Conservation (phyloP, 1,140 invertebrate species). For the Andricus grossulariae region DNA sequence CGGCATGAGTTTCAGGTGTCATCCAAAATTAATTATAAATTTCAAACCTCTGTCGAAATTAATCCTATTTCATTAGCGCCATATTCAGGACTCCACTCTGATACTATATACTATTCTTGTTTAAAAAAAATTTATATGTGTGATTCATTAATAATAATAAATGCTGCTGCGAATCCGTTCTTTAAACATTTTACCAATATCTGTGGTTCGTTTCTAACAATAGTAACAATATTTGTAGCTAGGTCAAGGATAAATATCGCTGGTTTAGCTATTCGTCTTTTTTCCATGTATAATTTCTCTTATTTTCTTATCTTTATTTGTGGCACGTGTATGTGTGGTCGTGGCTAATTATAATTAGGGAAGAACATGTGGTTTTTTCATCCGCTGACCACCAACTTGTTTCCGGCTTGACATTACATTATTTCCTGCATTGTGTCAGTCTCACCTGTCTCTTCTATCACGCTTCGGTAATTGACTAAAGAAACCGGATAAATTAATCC, state of each 20-base stretch:
- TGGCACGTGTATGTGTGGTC: background rate
- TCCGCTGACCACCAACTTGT: conserved; percentile 8
- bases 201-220: too few relatives aligned
- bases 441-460: background rate
- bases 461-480: background rate
- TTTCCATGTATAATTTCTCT: background rate
- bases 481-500: background rate
- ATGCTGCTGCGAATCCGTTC: too few relatives aligned
- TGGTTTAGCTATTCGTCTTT: background rate
- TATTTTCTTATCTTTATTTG: conserved; percentile 2
- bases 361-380: conserved; percentile 17
- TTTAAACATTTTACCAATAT: too few relatives aligned
- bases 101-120: too few relatives aligned
- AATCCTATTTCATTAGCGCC: too few relatives aligned
- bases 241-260: too few relatives aligned
- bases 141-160: too few relatives aligned
- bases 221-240: background rate
- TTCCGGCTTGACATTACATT: conserved; percentile 24
- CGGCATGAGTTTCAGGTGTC: too few relatives aligned
- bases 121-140: too few relatives aligned
- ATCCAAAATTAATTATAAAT: too few relatives aligned
- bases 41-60: too few relatives aligned
- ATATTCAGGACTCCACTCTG: too few relatives aligned
- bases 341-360: conserved; percentile 26
- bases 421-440: background rate